phyloP scores from a whole-genome alignment of 2,797 vertebrate genomes.

The Lycodopsis pacificus region DNA sequence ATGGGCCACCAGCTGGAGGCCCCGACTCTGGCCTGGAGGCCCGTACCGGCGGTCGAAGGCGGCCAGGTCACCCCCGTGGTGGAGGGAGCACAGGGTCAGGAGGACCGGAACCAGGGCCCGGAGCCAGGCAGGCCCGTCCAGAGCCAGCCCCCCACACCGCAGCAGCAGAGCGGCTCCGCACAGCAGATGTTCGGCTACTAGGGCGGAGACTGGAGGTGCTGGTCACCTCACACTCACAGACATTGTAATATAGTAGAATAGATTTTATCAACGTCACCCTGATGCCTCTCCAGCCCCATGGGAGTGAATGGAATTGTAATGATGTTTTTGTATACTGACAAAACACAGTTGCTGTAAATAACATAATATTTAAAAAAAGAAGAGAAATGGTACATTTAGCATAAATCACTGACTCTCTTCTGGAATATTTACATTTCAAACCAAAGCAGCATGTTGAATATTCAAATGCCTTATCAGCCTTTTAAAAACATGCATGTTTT shows the following conservation, averaged over 20 bases:
- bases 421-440: constrained; percentile 58
- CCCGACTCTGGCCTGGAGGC: constrained; percentile 91
- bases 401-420: constrained; percentile 27
- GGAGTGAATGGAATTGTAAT: constrained; percentile 27
- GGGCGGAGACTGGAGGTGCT: constrained; percentile 57
- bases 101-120: constrained; percentile 68
- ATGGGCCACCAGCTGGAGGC: constrained; percentile 91
- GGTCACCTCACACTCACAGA: constrained; percentile 62
- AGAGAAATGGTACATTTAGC: constrained; percentile 33
- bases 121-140: constrained; percentile 71
- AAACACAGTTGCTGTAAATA: constrained; percentile 35
- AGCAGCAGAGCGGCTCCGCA: constrained; percentile 75
- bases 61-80: constrained; percentile 75
- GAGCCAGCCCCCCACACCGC: constrained; percentile 69
- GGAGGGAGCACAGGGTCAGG: constrained; percentile 72
- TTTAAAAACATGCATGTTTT: constrained; percentile 59
- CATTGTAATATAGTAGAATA: constrained; percentile 30
- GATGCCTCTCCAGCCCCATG: constrained; percentile 66
- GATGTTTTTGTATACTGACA: constrained; percentile 22
- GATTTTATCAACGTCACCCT: constrained; percentile 62
- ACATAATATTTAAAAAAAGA: constrained; percentile 5
- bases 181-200: constrained; percentile 96
- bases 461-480: constrained; percentile 66
- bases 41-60: constrained; percentile 83
- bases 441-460: constrained; percentile 66